Conservation (phyloP, 2,888 invertebrate species). For the Epirrita christyi region DNA sequence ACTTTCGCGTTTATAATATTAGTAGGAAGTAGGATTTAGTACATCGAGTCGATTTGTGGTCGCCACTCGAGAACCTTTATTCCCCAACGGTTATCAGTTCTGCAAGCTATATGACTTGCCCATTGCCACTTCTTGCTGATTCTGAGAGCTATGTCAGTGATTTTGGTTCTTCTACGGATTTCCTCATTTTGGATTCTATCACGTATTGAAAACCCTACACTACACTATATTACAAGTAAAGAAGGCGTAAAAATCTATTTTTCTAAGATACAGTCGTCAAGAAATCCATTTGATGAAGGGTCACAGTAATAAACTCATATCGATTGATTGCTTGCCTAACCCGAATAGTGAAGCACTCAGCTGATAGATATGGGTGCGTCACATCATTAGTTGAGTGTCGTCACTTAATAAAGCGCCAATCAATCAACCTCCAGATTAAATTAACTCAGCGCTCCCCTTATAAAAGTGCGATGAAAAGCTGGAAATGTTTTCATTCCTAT, state of each 20-base stretch:
- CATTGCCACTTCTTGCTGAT: too few species aligned
- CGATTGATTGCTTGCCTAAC: slow-evolving; percentile 33
- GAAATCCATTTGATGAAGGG: slow-evolving; percentile 21
- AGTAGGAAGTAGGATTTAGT: too few species aligned
- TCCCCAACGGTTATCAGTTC: too few species aligned
- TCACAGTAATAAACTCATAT: slow-evolving; percentile 31
- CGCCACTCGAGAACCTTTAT: too few species aligned
- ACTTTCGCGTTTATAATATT: too few species aligned
- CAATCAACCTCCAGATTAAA: slow-evolving; percentile 22
- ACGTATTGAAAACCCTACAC: too few species aligned
- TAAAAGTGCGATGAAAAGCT: neutral
- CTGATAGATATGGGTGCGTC: slow-evolving; percentile 38
- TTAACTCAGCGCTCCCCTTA: slow-evolving; percentile 18
- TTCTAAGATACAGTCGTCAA: slow-evolving; percentile 16
- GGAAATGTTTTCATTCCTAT: neutral
- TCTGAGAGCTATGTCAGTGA: too few species aligned
- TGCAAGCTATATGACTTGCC: too few species aligned
- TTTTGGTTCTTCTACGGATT: too few species aligned
- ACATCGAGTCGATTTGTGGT: too few species aligned
- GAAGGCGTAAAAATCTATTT: slow-evolving; percentile 4
- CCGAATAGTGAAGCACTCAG: slow-evolving; percentile 34
- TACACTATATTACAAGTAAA: too few species aligned
- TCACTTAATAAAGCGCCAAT: slow-evolving; percentile 31
- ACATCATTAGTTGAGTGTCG: slow-evolving; percentile 35
- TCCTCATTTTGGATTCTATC: too few species aligned